phyloP scores from a whole-genome alignment of 1,140 invertebrate genomes.

The Aricia agestis region DNA sequence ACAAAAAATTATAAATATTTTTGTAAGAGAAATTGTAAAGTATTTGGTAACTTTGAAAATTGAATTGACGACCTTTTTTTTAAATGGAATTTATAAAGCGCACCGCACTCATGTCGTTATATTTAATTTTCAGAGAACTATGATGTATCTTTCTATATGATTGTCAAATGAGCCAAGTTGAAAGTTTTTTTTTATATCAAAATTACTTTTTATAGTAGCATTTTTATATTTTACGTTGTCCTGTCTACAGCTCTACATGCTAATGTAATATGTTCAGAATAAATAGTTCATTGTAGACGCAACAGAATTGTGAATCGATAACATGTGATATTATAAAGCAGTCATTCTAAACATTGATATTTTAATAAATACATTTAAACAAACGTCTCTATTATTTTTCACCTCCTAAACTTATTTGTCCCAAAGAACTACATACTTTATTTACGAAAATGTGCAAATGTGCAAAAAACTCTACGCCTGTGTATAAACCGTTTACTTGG shows the following conservation, averaged over 20 bases:
- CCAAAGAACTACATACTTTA: too few relatives aligned
- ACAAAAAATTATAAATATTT: slow-evolving; percentile 73
- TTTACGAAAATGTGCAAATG: too few relatives aligned
- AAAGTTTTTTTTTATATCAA: background rate
- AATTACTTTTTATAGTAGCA: slow-evolving; percentile 33
- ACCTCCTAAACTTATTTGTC: background rate
- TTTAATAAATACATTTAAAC: slow-evolving; percentile 71
- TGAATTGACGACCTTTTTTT: background rate
- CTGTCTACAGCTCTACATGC: slow-evolving; percentile 45
- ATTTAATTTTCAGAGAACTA: slow-evolving; percentile 7
- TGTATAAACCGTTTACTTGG: too few relatives aligned
- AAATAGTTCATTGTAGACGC: slow-evolving; percentile 34
- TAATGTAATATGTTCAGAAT: slow-evolving; percentile 30
- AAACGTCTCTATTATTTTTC: slow-evolving; percentile 34
- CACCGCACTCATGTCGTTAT: background rate
- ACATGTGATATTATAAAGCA: slow-evolving; percentile 42
- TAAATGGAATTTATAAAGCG: background rate
- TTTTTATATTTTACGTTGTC: slow-evolving; percentile 60
- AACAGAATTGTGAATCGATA: slow-evolving; percentile 23
- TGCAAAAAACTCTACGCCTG: too few relatives aligned
- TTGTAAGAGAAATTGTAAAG: slow-evolving; percentile 54
- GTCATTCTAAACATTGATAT: slow-evolving; percentile 65
- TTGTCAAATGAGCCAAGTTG: slow-evolving; percentile 8
- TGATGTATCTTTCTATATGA: background rate
- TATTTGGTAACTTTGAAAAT: slow-evolving; percentile 5